Evolutionary conservation across 1,140 invertebrate species (phyloP).

Genomic region (Lepidurus arcticus): DNA sequence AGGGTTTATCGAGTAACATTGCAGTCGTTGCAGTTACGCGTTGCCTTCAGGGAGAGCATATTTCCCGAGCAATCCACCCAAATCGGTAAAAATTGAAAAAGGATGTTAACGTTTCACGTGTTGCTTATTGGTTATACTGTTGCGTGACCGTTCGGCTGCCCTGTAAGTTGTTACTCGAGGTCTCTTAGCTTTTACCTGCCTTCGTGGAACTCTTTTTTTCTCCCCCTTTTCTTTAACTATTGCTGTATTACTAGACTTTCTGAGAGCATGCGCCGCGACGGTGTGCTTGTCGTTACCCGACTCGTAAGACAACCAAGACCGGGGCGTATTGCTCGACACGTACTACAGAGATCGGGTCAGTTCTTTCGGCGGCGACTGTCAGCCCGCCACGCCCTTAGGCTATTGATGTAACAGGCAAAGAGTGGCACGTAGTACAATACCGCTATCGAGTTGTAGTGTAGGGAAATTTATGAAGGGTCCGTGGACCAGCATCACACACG

Average conservation of each 20-base stretch:
- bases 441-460: not conserved
- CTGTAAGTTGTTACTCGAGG: not conserved
- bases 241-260: too few species aligned
- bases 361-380: not conserved
- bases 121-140: not conserved
- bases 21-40: too few species aligned
- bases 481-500: not conserved
- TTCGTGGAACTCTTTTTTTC: not conserved
- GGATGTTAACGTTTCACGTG: not conserved
- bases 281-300: not conserved
- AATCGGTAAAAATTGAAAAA: not conserved
- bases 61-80: too few species aligned
- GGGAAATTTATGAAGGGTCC: not conserved
- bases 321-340: constrained; percentile 16
- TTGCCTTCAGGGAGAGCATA: too few species aligned
- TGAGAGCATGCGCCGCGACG: not conserved
- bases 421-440: not conserved
- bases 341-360: not conserved
- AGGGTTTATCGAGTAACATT: too few species aligned
- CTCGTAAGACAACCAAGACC: not conserved
- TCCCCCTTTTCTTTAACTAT: not conserved
- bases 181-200: not conserved
- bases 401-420: not conserved
- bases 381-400: not conserved
- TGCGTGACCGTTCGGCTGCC: not conserved